A percentile compares a stretch with the other conserved stretches of the same genome.
Evolutionary conservation across 2,888 invertebrate species (phyloP).

Genomic region (Andrena haemorrhoa): DNA sequence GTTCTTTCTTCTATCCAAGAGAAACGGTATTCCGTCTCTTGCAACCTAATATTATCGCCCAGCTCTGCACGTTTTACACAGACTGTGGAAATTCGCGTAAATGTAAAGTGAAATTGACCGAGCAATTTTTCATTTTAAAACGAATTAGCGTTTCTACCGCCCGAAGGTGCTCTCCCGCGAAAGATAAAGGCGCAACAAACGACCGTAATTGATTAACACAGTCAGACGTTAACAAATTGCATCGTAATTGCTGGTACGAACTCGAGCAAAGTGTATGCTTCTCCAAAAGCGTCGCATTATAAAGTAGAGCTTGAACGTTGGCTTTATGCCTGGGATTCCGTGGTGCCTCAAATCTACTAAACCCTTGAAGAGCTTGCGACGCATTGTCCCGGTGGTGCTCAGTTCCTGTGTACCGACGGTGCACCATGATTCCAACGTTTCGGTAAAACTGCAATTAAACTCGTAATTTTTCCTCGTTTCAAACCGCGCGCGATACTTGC

Average conservation of each 20-base stretch:
- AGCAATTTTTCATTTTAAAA: constrained; percentile 38
- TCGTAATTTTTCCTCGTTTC: constrained; percentile 17
- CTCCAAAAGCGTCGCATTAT: background rate
- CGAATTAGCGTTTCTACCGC: constrained; percentile 27
- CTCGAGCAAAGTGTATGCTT: background rate
- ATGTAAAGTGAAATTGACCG: constrained; percentile 32
- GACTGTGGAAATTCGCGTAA: constrained; percentile 26
- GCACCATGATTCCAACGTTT: background rate
- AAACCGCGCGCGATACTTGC: background rate
- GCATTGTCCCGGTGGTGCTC: background rate
- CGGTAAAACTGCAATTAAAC: background rate
- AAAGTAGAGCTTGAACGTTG: background rate
- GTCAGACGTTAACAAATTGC: constrained; percentile 27
- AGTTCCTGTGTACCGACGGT: background rate
- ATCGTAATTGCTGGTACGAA: constrained; percentile 16
- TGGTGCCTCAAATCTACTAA: background rate
- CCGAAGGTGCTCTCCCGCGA: background rate
- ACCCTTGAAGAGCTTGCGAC: background rate
- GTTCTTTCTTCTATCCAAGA: background rate
- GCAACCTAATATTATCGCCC: background rate
- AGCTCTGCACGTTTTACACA: background rate
- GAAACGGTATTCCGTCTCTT: background rate
- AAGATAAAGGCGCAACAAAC: constrained; percentile 6
- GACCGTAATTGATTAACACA: constrained; percentile 34
- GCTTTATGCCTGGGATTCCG: background rate